Evolutionary conservation across 2,113 vertebrate species (phyloP).

Genomic region (Chelonoidis abingdonii): DNA sequence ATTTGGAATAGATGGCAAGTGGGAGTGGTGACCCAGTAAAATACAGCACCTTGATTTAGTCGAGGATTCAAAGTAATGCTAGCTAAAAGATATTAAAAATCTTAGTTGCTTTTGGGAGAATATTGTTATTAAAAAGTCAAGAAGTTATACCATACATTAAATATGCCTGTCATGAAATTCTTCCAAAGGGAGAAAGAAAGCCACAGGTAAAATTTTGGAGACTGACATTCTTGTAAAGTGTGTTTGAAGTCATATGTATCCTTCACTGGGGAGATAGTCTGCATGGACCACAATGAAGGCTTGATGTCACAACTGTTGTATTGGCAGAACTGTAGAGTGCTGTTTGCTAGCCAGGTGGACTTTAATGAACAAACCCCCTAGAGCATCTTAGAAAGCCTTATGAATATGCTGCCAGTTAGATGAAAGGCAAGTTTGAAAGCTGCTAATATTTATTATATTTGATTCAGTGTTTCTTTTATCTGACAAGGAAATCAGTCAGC

Average conservation of each 20-base stretch:
- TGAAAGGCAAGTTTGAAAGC: conserved; percentile 28
- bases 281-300: neutral
- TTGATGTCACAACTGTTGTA: neutral
- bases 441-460: neutral
- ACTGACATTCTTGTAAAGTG: neutral
- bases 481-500: neutral
- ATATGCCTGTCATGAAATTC: neutral
- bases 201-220: neutral
- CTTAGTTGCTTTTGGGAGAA: neutral
- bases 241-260: neutral
- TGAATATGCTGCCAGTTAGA: neutral
- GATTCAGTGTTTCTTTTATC: neutral
- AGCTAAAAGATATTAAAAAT: accelerated
- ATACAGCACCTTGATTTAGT: neutral
- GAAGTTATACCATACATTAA: neutral
- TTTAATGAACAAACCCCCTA: neutral
- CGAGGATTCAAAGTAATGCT: neutral
- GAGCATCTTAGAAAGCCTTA: neutral
- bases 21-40: neutral
- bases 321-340: neutral
- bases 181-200: neutral
- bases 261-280: neutral
- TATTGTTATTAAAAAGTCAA: neutral
- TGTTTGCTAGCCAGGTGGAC: neutral
- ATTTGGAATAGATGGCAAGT: neutral